Conservation (phyloP, 2,888 invertebrate species). For the Rosalia funebris region DNA sequence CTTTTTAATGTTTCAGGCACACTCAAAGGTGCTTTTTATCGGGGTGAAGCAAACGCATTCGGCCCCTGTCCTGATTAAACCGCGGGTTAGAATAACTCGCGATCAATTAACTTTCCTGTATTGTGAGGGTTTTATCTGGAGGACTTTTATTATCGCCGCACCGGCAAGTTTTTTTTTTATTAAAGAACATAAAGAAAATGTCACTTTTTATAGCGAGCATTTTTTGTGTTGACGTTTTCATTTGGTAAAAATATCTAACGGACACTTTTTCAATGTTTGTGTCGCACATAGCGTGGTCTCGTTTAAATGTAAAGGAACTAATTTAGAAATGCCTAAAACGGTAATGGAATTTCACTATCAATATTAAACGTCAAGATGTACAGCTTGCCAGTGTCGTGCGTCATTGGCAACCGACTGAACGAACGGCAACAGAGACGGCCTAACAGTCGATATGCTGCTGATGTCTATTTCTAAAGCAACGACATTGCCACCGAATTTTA, state of each 20-base stretch:
- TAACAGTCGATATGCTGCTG: too few species aligned
- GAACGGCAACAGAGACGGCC: too few species aligned
- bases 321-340: too few species aligned
- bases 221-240: not conserved
- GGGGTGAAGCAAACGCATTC: constrained; percentile 11
- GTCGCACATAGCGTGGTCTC: not conserved
- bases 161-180: not conserved
- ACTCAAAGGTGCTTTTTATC: constrained; percentile 41
- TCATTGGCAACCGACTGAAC: too few species aligned
- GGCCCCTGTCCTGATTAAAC: constrained; percentile 22
- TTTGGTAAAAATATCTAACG: not conserved
- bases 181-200: not conserved
- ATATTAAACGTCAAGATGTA: too few species aligned
- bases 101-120: constrained; percentile 9
- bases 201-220: not conserved
- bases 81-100: constrained; percentile 9
- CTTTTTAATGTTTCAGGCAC: constrained; percentile 52
- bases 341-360: too few species aligned
- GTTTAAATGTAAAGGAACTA: too few species aligned
- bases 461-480: too few species aligned
- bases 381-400: too few species aligned
- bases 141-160: not conserved
- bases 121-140: not conserved
- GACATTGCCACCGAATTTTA: too few species aligned
- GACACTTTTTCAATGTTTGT: not conserved